Evolutionary conservation across 2,113 vertebrate genomes (phyloP), one percentile per base, ranked within the genome.

Genomic region (Gallinago jamesoni): DNA sequence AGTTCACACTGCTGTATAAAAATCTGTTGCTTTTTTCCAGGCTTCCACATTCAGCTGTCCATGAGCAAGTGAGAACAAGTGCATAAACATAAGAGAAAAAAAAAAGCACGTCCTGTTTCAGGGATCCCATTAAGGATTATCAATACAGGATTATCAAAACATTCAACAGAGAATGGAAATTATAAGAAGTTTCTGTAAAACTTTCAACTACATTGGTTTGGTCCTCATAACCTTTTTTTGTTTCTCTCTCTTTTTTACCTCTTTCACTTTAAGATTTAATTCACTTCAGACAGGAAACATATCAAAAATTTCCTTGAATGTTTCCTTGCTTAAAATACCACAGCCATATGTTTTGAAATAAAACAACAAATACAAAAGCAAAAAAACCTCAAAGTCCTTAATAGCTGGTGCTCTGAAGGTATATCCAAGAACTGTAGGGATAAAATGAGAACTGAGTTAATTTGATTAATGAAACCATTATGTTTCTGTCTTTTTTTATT

Each of bases 301-400:
- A 31, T 15, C 5, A 6, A 4, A 84, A 48, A 57, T 53, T 47
- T 72, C 30, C 20, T 37, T 27, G 22, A 77, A 50, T 19, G 16
- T 62, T 62, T 37, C 59, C 24, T 37, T 37, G 24, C 6, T 67
- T 78, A 41, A 88, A 70, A 53, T 57, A 12, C 3, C 52, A 6
- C 18, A 88, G 5, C 3, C 0, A 1, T 41, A 41, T 18, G 3
- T 14, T 53, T 31, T 50, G 53, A 41, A 41, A 14, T 31, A 17
- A 59, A 25, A 22, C 5, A 48, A 33, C 63, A 84, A 25, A 19
- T 53, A 53, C 21, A n/a, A 13, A 59, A 59, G 2, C 12, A 52
- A 73, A 53, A 31, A 31, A 60, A 8, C 0, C 1, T 3, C 7
- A 35, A 31, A 15, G 0, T 1, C 7, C 3, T 78, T 9, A 39